phyloP scores from a whole-genome alignment of 2,888 invertebrate species.

The Oasisia sp. region DNA sequence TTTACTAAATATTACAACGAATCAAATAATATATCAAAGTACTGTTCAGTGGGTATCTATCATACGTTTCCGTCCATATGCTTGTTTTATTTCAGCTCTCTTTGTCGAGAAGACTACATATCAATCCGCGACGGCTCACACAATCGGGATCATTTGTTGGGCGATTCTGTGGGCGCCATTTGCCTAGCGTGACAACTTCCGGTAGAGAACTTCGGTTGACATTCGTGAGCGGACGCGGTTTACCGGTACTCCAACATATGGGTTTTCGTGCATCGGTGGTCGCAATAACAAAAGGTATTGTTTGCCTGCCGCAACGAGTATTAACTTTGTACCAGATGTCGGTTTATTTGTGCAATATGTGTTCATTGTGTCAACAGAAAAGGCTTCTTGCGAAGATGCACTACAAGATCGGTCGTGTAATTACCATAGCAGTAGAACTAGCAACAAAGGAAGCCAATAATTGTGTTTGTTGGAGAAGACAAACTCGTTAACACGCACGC shows the following conservation, averaged over 20 bases:
- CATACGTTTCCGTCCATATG: neutral
- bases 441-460: no score
- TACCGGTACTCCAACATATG: neutral
- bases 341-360: no score
- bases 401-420: no score
- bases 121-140: slow-evolving; percentile 21
- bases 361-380: no score
- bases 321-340: no score
- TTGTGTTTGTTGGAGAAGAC: no score
- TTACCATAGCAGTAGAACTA: no score
- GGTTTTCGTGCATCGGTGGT: neutral
- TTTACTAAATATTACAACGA: neutral
- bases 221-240: neutral
- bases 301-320: no score
- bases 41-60: neutral
- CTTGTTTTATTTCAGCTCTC: neutral
- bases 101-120: slow-evolving; percentile 39
- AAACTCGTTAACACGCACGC: no score
- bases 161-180: neutral
- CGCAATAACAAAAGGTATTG: neutral
- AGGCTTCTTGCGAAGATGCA: no score
- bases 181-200: neutral
- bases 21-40: neutral
- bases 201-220: neutral
- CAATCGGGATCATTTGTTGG: neutral